Conservation (phyloP, 1,140 invertebrate genomes). For the Heliothis virescens region DNA sequence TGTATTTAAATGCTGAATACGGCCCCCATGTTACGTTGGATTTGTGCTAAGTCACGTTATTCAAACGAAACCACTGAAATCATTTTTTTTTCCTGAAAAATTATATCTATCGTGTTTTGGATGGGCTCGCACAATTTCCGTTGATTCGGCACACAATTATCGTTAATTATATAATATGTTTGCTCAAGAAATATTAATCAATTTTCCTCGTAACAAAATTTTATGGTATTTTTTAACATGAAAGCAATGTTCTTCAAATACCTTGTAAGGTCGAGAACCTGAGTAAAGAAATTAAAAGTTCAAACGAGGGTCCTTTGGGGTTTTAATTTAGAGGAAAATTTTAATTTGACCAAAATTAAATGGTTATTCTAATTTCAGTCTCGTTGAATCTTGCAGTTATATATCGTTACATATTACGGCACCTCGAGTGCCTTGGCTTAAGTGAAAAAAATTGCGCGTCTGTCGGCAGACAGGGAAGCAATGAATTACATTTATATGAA, state of each 20-base stretch:
- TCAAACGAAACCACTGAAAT: conserved; percentile 15
- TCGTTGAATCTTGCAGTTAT: conserved; percentile 6
- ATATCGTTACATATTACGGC: conserved; percentile 1
- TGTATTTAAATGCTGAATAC: conserved; percentile 44
- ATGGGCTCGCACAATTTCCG: conserved; percentile 18
- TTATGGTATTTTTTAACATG: conserved; percentile 17
- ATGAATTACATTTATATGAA: conserved; percentile 34
- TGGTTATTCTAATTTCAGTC: conserved; percentile 31
- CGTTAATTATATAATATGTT: conserved; percentile 15
- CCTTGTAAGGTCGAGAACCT: neutral
- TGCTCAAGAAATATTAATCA: conserved; percentile 14
- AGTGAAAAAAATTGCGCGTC: conserved; percentile 34
- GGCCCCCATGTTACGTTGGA: conserved; percentile 20
- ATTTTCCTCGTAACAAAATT: conserved; percentile 12
- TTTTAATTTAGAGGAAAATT: conserved; percentile 23
- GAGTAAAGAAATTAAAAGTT: conserved; percentile 33
- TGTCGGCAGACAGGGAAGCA: conserved; percentile 22
- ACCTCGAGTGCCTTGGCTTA: neutral
- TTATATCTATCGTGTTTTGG: neutral
- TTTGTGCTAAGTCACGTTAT: conserved; percentile 42
- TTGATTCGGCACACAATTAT: conserved; percentile 6
- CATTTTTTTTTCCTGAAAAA: conserved; percentile 31
- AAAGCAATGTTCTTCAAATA: conserved; percentile 12
- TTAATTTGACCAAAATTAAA: conserved; percentile 33
- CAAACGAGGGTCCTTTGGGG: conserved; percentile 13